Percentiles rank a stretch among this genome's conserved stretches.
phyloP scores from a whole-genome alignment of 1,140 invertebrate species.

The Drosophila saltans region DNA sequence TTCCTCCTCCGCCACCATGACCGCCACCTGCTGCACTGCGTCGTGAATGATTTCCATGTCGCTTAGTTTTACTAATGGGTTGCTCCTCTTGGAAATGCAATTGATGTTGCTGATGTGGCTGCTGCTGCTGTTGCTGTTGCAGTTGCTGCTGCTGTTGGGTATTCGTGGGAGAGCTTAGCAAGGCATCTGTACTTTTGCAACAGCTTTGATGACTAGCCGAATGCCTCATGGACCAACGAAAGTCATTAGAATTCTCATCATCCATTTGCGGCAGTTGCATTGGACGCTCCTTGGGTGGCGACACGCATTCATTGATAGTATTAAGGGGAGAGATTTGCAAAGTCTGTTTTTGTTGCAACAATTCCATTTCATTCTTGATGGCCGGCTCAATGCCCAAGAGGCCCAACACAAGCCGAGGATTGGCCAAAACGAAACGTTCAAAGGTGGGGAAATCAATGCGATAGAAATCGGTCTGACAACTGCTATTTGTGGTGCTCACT shows the following conservation, averaged over 20 bases:
- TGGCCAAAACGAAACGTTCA: constrained; percentile 76
- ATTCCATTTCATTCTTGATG: constrained; percentile 76
- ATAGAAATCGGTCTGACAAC: constrained; percentile 76
- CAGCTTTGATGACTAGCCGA: constrained; percentile 71
- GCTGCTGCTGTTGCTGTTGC: constrained; percentile 32
- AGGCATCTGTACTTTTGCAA: constrained; percentile 77
- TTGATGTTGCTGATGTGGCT: constrained; percentile 44
- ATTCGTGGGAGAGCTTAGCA: constrained; percentile 61
- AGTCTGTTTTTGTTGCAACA: constrained; percentile 75
- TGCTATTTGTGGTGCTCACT: constrained; percentile 48
- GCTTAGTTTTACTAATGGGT: neutral
- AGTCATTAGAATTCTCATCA: constrained; percentile 79
- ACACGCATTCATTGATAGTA: constrained; percentile 75
- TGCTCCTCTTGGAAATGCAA: neutral
- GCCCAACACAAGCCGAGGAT: constrained; percentile 78
- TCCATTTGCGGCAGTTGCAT: constrained; percentile 63
- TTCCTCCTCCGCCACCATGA: neutral
- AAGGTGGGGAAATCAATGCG: constrained; percentile 78
- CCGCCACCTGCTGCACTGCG: neutral
- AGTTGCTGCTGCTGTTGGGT: constrained; percentile 31
- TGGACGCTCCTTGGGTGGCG: constrained; percentile 63
- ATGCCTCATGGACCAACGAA: constrained; percentile 78
- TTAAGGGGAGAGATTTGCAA: constrained; percentile 76
- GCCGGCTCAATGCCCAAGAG: constrained; percentile 75
- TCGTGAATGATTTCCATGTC: neutral